Percentiles rank a stretch among this genome's conserved stretches.
phyloP scores from a whole-genome alignment of 2,797 vertebrate species.

The Anguilla anguilla region DNA sequence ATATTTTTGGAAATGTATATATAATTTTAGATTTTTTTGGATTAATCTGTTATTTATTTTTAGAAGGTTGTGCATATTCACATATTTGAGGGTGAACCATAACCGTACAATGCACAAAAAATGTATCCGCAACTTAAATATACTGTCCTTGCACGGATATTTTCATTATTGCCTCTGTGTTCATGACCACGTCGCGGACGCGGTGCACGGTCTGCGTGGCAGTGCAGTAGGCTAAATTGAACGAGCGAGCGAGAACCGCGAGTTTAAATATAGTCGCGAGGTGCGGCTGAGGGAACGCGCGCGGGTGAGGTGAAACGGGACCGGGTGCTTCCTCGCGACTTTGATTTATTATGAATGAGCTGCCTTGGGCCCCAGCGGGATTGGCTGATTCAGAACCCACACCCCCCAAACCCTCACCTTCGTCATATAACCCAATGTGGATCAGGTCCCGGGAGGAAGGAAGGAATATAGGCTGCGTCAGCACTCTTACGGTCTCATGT shows the following conservation, averaged over 20 bases:
- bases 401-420: neutral
- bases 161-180: neutral
- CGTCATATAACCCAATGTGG: neutral
- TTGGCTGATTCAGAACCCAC: neutral
- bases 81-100: neutral
- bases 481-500: neutral
- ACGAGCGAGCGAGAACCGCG: neutral
- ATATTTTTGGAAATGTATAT: neutral
- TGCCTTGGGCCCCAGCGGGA: neutral
- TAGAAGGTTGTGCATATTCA: neutral
- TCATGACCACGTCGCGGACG: neutral
- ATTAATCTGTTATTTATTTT: neutral
- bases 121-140: neutral
- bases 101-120: neutral
- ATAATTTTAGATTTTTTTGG: neutral
- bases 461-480: neutral
- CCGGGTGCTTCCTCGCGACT: neutral
- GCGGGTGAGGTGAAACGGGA: neutral
- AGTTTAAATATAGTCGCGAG: slow-evolving; percentile 15
- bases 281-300: neutral
- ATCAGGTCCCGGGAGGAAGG: neutral
- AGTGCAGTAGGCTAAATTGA: neutral
- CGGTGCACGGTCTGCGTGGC: neutral
- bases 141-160: neutral
- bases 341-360: slow-evolving; percentile 22